A percentile compares a stretch with the other conserved stretches of the same genome.
Evolutionary conservation across 2,888 invertebrate genomes (phyloP).

Genomic region (Ellobium chinense): DNA sequence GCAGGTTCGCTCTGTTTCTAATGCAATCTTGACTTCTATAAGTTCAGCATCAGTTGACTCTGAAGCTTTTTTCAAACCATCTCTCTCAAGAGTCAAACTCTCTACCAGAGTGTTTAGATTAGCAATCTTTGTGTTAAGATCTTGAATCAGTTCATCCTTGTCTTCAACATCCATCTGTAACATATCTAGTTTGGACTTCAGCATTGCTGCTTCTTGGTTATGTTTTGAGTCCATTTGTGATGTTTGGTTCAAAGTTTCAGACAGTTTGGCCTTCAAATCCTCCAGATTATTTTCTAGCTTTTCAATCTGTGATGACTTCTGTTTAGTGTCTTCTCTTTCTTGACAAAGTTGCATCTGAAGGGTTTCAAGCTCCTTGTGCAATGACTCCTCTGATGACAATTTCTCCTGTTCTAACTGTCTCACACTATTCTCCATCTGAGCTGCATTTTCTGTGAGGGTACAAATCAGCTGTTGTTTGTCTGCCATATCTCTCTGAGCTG

Average conservation of each 20-base stretch:
- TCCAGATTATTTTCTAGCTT: not conserved
- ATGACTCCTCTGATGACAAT: not conserved
- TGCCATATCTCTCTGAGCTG: not conserved
- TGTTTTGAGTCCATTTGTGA: not conserved
- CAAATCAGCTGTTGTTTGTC: not conserved
- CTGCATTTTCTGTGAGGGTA: not conserved
- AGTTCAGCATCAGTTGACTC: not conserved
- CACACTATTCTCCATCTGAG: not conserved
- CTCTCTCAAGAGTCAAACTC: constrained; percentile 20
- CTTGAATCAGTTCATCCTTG: constrained; percentile 31
- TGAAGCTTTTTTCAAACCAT: not conserved
- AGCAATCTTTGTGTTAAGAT: constrained; percentile 9
- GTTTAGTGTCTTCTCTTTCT: constrained; percentile 38
- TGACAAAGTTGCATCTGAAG: constrained; percentile 2
- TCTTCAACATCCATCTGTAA: constrained; percentile 33
- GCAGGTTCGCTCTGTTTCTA: not conserved
- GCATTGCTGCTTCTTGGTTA: not conserved
- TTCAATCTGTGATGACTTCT: constrained; percentile 51
- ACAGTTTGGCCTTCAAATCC: not conserved
- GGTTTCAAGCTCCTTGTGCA: not conserved
- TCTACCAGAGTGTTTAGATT: constrained; percentile 19
- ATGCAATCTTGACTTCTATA: not conserved
- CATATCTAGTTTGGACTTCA: constrained; percentile 40
- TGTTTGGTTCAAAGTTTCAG: not conserved
- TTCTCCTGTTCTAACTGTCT: constrained; percentile 18